A percentile compares a stretch with the other conserved stretches of the same genome.
Conservation (phyloP, 2,888 invertebrate genomes). For the Campoplex capitator region DNA sequence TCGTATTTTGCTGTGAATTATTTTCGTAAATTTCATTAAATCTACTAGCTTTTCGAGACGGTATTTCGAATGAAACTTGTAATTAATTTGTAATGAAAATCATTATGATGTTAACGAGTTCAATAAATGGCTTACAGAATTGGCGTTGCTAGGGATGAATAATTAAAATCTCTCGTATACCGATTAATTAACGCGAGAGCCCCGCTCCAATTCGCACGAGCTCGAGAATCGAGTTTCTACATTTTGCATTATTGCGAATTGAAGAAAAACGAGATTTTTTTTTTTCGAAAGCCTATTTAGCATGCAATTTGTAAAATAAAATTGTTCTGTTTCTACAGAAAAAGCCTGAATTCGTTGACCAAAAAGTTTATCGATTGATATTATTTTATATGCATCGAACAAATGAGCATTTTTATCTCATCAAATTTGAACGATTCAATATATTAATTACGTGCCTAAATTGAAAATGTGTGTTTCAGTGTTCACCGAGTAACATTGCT, state of each 20-base stretch:
- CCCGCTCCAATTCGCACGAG: neutral
- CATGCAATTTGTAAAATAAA: neutral
- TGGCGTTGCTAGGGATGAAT: slow-evolving; percentile 4
- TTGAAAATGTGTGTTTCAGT: neutral
- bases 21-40: neutral
- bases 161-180: slow-evolving; percentile 24
- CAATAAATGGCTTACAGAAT: slow-evolving; percentile 13
- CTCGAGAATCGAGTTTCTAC: neutral
- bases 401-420: neutral
- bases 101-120: slow-evolving; percentile 3
- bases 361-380: neutral
- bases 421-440: neutral
- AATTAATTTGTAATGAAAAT: slow-evolving; percentile 15
- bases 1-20: neutral
- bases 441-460: neutral
- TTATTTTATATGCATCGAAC: neutral
- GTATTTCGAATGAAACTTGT: slow-evolving; percentile 1
- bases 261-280: neutral
- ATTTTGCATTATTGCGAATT: neutral
- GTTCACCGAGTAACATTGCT: neutral
- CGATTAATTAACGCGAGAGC: neutral
- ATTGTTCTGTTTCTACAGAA: neutral
- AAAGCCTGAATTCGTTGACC: neutral
- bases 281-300: no score
- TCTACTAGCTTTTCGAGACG: neutral